Evolutionary conservation across 64 coral and sea anemone genomes (phyloP).

Genomic region (Exaiptasia diaphana): DNA sequence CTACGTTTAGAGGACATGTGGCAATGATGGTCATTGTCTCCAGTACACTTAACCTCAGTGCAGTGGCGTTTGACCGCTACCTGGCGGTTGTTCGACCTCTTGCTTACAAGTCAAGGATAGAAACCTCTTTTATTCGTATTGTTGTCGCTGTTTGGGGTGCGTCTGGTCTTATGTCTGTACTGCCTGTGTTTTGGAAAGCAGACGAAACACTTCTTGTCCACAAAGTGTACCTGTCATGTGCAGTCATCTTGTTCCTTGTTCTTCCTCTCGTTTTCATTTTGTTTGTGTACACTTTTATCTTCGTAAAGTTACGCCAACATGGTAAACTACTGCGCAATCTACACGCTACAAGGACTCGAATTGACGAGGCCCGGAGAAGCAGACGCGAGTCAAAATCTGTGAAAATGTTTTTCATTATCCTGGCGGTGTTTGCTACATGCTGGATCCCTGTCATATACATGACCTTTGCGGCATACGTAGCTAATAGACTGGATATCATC

Average conservation of each 20-base stretch:
- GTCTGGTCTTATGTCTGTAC: constrained; percentile 10
- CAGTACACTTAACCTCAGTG: constrained; percentile 51
- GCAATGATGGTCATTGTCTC: constrained; percentile 28
- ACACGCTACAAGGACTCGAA: constrained; percentile 12
- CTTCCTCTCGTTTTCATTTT: constrained; percentile 43
- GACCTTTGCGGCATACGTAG: constrained; percentile 25
- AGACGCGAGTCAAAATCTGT: constrained; percentile 35
- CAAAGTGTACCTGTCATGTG: constrained; percentile 16
- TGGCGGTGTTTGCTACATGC: constrained; percentile 31
- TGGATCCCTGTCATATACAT: constrained; percentile 54
- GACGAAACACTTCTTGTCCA: not conserved
- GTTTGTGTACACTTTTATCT: constrained; percentile 32
- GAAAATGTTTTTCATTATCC: constrained; percentile 39
- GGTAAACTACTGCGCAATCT: constrained; percentile 4
- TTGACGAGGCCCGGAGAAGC: constrained; percentile 17
- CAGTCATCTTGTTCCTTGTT: constrained; percentile 15
- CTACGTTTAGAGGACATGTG: not conserved
- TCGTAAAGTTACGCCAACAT: constrained; percentile 13
- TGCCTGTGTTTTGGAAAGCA: constrained; percentile 38
- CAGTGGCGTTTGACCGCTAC: constrained; percentile 55
- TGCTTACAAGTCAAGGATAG: constrained; percentile 28
- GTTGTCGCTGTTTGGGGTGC: constrained; percentile 40
- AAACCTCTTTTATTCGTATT: constrained; percentile 28
- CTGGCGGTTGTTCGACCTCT: constrained; percentile 43
- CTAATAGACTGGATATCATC: constrained; percentile 9